phyloP scores from a whole-genome alignment of 2,797 vertebrate genomes.

The Notamacropus eugenii region DNA sequence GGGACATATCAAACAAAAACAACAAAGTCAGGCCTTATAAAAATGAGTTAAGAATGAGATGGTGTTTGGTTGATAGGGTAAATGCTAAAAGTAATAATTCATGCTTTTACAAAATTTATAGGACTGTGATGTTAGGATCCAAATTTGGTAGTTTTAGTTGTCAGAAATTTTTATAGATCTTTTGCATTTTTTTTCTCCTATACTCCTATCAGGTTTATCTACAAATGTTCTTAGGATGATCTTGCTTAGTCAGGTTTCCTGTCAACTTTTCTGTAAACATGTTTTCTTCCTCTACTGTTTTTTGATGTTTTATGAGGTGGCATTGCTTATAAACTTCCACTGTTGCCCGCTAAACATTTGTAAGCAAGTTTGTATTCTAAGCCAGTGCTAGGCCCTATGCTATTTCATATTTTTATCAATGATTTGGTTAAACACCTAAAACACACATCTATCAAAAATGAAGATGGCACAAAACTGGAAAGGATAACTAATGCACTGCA shows the following conservation, averaged over 20 bases:
- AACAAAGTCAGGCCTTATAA: neutral
- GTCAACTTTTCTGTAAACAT: neutral
- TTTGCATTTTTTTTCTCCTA: neutral
- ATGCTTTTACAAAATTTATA: neutral
- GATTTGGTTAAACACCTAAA: neutral
- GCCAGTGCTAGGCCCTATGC: neutral
- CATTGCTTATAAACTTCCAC: neutral
- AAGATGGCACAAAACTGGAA: neutral
- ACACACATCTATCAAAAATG: neutral
- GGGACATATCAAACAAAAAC: neutral
- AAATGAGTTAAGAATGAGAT: neutral
- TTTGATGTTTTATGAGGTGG: neutral
- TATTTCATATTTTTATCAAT: neutral
- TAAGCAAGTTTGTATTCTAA: neutral
- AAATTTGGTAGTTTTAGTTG: neutral
- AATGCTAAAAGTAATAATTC: neutral
- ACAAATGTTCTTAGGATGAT: neutral
- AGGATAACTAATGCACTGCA: neutral
- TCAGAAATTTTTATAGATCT: neutral
- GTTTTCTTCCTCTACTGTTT: neutral
- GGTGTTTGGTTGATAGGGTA: neutral
- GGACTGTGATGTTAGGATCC: neutral
- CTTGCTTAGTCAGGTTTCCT: neutral
- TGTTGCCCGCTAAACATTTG: neutral
- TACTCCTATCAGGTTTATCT: neutral